Conservation (phyloP, 2,888 invertebrate genomes). For the Neoitamus cyanurus region DNA sequence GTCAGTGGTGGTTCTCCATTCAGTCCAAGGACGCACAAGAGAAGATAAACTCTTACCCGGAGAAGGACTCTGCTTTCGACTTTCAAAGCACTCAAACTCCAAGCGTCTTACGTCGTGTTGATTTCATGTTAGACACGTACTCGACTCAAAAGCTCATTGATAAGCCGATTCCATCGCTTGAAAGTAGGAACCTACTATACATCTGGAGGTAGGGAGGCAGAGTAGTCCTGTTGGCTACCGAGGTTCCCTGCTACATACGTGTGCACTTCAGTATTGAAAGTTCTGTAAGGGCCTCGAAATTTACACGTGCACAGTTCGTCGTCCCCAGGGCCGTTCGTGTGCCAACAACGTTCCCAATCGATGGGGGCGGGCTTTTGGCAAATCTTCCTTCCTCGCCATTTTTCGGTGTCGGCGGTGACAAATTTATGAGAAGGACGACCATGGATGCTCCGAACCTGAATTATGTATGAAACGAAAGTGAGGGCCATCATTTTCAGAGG, state of each 20-base stretch:
- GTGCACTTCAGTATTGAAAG: neutral
- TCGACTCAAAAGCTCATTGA: slow-evolving; percentile 25
- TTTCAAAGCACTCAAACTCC: neutral
- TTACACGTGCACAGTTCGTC: neutral
- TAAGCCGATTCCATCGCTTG: slow-evolving; percentile 16
- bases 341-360: neutral
- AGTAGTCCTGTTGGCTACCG: neutral
- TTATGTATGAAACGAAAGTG: slow-evolving; percentile 20
- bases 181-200: neutral
- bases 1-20: neutral
- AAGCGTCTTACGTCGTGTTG: slow-evolving; percentile 15
- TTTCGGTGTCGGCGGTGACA: neutral
- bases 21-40: neutral
- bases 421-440: neutral
- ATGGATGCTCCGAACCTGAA: neutral
- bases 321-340: neutral
- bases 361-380: neutral
- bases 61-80: neutral
- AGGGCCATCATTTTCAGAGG: neutral
- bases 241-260: neutral
- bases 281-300: neutral
- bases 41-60: neutral
- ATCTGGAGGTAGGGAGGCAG: neutral
- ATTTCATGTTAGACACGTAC: slow-evolving; percentile 19
- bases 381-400: neutral